These are phyloP conservation scores for Ciconia boyciana DNA, from an alignment of 2,113 vertebrate genomes.

Conservation along the genomic window DNA sequence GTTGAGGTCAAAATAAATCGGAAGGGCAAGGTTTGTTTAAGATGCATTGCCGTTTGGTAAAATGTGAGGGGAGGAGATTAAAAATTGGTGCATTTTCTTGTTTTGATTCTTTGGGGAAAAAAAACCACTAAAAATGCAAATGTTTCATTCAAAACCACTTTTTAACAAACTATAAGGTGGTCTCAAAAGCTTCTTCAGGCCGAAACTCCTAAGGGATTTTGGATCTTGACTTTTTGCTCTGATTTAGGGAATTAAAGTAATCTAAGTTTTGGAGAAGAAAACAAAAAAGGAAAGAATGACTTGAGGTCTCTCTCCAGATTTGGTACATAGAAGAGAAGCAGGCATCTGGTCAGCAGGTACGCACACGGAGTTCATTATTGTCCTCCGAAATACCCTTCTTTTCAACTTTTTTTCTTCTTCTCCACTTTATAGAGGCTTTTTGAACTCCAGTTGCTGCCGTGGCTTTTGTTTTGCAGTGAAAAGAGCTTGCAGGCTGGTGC, in stretches of 20 bases:
- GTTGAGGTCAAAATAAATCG: not conserved
- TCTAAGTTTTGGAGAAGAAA: not conserved
- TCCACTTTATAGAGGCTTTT: not conserved
- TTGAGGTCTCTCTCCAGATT: not conserved
- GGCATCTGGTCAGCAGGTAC: not conserved
- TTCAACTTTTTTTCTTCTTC: not conserved
- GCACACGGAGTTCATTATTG: fast-evolving
- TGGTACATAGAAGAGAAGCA: fast-evolving
- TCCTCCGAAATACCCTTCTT: not conserved
- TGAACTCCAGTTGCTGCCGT: not conserved
- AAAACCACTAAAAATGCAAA: not conserved
- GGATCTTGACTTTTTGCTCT: not conserved
- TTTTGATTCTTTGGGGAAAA: not conserved
- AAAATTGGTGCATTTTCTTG: not conserved
- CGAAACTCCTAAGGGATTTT: not conserved
- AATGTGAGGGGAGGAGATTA: not conserved
- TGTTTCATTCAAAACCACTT: not conserved
- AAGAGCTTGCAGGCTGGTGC: not conserved
- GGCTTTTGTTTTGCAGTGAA: not conserved
- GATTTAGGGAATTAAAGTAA: not conserved
- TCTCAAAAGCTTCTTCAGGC: not conserved
- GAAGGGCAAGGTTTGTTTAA: not conserved
- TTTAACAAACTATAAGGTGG: not conserved
- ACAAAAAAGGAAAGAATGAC: not conserved
- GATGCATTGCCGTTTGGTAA: not conserved